Evolutionary conservation across 2,888 invertebrate species (phyloP), one percentile per base, ranked within the genome.

Genomic region (Andrena bicolor): DNA sequence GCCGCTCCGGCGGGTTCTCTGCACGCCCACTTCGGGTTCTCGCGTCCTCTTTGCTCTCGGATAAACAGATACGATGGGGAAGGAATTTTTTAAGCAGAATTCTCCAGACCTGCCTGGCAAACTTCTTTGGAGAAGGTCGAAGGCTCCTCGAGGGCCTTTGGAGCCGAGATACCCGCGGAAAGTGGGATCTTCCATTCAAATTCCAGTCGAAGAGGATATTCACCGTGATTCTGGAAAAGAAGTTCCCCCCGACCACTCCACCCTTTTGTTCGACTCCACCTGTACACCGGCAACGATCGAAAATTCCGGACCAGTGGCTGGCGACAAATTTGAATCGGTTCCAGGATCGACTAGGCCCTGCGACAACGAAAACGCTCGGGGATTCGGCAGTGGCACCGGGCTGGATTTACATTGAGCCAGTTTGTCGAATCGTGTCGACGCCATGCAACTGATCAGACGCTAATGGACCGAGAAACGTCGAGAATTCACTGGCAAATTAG

Each of bases 321-420:
- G 53, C 51, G 60, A 79, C 53, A 74, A 74, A 81, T 79, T 79
- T 79, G 81, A 81, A 73, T 69, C 64, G n/a, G 79, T 74, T 81
- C 64, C 74, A 74, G 53, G 48, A 13, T 28, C 56, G 30, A n/a
- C 30, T 53, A 41, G 63, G 2, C 26, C 23, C 20, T 32, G 51
- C 72, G 68, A 64, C 77, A 73, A 69, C 78, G 80, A 70, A 70
- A 81, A 73, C 79, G 73, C 68, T 69, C 69, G 26, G 53, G 68
- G 75, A 82, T 75, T 80, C 79, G 41, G 71, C 30, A 26, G 63
- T 49, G 71, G 66, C 66, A 35, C 73, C 6, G 28, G 1, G 51
- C 49, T 49, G 75, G 68, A 80, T 82, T 75, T 75, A 80, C 82
- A 71, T 80, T 51, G 68, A 75, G 80, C 80, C 68, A 80, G 80